Percentiles rank a stretch among this genome's conserved stretches.
Conservation (phyloP, 2,113 vertebrate genomes). For the Ammodramus savannarum region DNA sequence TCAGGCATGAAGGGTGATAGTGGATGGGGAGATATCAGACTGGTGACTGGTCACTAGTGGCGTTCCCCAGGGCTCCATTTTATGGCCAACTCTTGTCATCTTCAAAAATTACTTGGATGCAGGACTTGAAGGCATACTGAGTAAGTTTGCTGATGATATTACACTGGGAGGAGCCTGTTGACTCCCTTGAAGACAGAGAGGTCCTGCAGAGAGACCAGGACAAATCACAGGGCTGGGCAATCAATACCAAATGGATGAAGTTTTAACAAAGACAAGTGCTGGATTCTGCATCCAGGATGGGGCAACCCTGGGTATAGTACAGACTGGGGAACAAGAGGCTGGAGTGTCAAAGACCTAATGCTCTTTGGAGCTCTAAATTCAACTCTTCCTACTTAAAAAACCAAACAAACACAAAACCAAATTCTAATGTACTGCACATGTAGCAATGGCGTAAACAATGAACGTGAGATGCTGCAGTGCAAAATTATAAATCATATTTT, state of each 20-base stretch:
- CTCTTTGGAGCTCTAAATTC: not conserved
- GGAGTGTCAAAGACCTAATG: not conserved
- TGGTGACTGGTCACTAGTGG: not conserved
- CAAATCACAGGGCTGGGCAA: not conserved
- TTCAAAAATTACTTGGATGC: not conserved
- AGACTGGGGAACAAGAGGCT: not conserved
- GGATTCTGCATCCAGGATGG: not conserved
- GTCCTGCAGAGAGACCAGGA: not conserved
- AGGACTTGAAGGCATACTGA: not conserved
- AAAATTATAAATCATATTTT: not conserved
- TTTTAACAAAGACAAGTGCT: not conserved
- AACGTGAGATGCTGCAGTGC: not conserved
- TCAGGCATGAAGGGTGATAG: not conserved
- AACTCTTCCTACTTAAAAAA: not conserved
- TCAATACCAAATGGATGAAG: not conserved
- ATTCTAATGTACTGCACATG: not conserved
- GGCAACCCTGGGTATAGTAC: not conserved
- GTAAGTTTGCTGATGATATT: not conserved
- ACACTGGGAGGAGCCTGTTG: not conserved
- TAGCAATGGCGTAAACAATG: accelerated
- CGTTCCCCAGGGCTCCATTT: not conserved
- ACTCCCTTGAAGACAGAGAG: not conserved
- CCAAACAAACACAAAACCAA: not conserved
- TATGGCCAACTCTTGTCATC: not conserved
- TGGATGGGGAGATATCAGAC: not conserved